Conservation (phyloP, 2,888 invertebrate genomes). For the Tridacna gigas region DNA sequence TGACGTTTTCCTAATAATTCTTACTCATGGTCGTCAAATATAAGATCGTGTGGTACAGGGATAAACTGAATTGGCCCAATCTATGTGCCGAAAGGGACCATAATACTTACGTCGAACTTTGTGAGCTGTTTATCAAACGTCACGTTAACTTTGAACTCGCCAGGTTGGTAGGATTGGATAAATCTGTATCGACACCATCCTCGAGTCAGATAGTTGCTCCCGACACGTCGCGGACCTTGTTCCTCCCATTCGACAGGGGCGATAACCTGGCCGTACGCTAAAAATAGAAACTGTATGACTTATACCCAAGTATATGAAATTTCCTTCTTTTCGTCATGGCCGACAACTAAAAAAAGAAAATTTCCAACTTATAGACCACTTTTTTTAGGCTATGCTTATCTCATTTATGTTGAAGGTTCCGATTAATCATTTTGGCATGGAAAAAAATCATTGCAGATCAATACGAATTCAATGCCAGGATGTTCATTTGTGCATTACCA, state of each 20-base stretch:
- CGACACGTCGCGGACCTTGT: background rate
- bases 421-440: no score
- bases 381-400: no score
- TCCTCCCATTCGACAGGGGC: conserved; percentile 14
- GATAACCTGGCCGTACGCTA: background rate
- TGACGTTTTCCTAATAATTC: no score
- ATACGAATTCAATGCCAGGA: no score
- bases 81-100: no score
- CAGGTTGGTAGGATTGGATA: background rate
- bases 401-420: no score
- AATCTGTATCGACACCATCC: conserved; percentile 11
- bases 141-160: conserved; percentile 8
- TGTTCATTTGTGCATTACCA: no score
- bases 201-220: background rate
- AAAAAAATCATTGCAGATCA: no score
- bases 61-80: no score
- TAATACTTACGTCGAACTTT: conserved; percentile 3
- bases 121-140: background rate
- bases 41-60: no score
- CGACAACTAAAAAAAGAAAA: background rate
- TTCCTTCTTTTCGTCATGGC: background rate
- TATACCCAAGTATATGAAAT: background rate
- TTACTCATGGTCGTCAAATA: no score
- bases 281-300: background rate
- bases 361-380: no score